Evolutionary conservation across 2,113 vertebrate genomes (phyloP).

Genomic region (Desmodus rotundus): DNA sequence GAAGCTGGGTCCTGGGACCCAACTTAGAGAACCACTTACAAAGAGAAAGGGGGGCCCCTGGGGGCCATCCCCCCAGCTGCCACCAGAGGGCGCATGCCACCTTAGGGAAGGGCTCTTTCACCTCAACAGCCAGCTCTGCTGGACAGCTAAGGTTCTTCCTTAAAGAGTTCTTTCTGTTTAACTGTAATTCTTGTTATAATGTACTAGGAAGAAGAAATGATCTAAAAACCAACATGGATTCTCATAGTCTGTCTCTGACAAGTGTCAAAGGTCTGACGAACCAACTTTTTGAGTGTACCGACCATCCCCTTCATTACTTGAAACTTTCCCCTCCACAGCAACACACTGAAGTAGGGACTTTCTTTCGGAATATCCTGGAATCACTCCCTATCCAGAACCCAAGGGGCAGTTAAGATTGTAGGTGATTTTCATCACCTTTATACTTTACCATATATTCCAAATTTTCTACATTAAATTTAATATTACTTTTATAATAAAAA

Average conservation of each 20-base stretch:
- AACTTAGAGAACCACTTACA: not conserved
- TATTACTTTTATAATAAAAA: constrained; percentile 4
- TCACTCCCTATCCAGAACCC: not conserved
- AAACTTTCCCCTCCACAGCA: no score
- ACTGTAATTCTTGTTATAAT: not conserved
- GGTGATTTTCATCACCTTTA: not conserved
- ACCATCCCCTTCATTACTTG: not conserved
- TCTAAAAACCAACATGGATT: not conserved
- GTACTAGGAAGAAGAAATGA: not conserved
- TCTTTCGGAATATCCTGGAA: not conserved
- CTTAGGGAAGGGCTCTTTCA: not conserved
- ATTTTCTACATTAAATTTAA: not conserved
- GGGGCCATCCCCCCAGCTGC: not conserved
- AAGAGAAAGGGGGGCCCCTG: not conserved
- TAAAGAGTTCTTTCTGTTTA: not conserved
- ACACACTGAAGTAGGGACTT: not conserved
- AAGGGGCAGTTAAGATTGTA: not conserved
- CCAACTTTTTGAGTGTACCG: not conserved
- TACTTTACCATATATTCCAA: not conserved
- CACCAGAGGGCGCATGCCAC: constrained; percentile 52
- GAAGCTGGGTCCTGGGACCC: not conserved
- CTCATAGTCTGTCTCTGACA: not conserved
- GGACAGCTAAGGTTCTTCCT: not conserved
- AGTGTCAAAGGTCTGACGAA: not conserved
- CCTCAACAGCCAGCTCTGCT: not conserved